Base-by-base conservation (phyloP, 2,113 vertebrate genomes). In the Laterallus jamaicensis region DNA sequence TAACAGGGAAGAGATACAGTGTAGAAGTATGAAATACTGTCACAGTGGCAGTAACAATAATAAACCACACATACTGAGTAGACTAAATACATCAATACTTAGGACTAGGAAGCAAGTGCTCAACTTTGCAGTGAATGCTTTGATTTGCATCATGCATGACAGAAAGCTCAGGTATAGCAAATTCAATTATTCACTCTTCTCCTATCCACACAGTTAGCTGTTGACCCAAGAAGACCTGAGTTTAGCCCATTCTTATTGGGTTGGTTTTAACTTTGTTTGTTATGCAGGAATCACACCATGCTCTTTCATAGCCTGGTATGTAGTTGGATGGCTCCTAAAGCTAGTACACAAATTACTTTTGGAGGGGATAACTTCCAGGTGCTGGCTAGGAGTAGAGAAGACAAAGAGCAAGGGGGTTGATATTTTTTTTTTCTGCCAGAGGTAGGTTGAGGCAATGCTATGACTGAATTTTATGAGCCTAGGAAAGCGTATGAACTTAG, bases 1-100 rank as follows among this genome's bases (percentile, higher is more conserved):
- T 56, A 18, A 35, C 3, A 8, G 6, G 5, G 37, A 63, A 78
- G 32, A 81, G 2, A 64, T 4, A 26, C 2, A 15, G 13, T 39
- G 26, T 2, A 67, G 62, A 82, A 59, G 15, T 31, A 5, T 55
- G 35, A 91, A 81, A 68, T 60, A 25, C 9, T 32, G 10, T 56
- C 0, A 0, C 10, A 47, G 19, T 21, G 67, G 1, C 16, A 81
- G 8, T 25, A 89, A 54, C 5, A 83, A 18, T 8, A 83, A 25
- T 75, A 75, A 86, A 49, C 0, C 5, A 58, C 66, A 37, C 47
- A 52, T 13, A 47, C 10, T 26, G 13, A 75, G 20, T 37, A 55
- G 42, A 42, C 58, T 60, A 73, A 87, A 69, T 35, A 28, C 11
- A 47, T 37, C 25, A 24, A 5, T 32, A 71, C 74, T 56, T 82